phyloP scores from a whole-genome alignment of 2,113 vertebrate genomes.

The Austrofundulus limnaeus region DNA sequence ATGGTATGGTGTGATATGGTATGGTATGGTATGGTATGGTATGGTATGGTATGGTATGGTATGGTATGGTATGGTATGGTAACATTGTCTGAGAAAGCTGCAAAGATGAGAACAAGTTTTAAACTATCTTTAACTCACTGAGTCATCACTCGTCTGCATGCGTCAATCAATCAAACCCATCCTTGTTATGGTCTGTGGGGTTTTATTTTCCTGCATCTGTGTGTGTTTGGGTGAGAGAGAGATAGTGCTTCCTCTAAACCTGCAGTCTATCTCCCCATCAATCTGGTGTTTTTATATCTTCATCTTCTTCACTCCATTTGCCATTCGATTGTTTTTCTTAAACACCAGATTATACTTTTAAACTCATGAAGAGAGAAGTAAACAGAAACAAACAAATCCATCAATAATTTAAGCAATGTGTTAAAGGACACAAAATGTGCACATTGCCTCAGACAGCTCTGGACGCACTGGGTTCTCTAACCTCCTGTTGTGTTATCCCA shows the following conservation, averaged over 20 bases:
- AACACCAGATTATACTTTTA: not conserved
- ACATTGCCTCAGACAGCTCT: slow-evolving; percentile 9
- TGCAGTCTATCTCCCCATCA: not conserved
- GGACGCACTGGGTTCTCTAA: slow-evolving; percentile 26
- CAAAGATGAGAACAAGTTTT: not conserved
- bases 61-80: too few species aligned
- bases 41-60: too few species aligned
- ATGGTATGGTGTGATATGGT: too few species aligned
- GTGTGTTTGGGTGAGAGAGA: not conserved
- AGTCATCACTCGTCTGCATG: not conserved
- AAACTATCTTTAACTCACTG: not conserved
- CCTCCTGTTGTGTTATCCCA: slow-evolving; percentile 41
- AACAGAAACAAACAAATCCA: not conserved
- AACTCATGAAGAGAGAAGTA: not conserved
- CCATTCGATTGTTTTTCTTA: not conserved
- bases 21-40: too few species aligned
- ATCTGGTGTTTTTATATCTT: not conserved
- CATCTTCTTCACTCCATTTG: not conserved
- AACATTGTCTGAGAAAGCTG: not conserved
- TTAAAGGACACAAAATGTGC: slow-evolving; percentile 18
- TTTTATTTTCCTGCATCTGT: not conserved
- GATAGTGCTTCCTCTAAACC: not conserved
- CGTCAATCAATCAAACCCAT: not conserved
- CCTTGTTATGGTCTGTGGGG: not conserved
- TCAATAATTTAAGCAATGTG: slow-evolving; percentile 3